A percentile compares a stretch with the other conserved stretches of the same genome.
Conservation (phyloP, 37 sponge, comb jelly and placozoan genomes). For the Halisarca cf. caerulea region DNA sequence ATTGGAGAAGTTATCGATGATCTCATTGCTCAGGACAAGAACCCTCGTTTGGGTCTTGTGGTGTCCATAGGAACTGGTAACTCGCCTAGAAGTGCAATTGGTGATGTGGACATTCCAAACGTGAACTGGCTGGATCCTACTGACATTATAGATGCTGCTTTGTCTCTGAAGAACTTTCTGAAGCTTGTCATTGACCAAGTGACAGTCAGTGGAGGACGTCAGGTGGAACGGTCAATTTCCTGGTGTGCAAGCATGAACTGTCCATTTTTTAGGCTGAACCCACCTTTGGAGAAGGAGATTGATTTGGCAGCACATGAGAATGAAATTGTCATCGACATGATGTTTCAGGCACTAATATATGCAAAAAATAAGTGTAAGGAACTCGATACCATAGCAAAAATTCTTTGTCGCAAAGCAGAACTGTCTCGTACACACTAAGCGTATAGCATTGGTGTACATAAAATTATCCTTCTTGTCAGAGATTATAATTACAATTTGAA, state of each 20-base stretch:
- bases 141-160: background rate
- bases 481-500: too few species aligned
- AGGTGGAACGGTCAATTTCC: slow-evolving; percentile 18
- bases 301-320: slow-evolving; percentile 1
- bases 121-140: background rate
- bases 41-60: slow-evolving; percentile 19
- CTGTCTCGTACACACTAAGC: too few species aligned
- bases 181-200: slow-evolving; percentile 20
- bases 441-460: too few species aligned
- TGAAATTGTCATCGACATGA: background rate
- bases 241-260: slow-evolving; percentile 33
- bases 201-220: slow-evolving; percentile 34
- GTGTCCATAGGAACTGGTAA: slow-evolving; percentile 33
- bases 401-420: too few species aligned
- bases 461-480: too few species aligned
- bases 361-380: too few species aligned
- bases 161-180: background rate
- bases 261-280: slow-evolving; percentile 35
- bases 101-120: background rate
- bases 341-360: background rate
- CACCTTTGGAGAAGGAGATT: background rate
- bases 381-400: too few species aligned
- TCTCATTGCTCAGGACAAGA: slow-evolving; percentile 6
- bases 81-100: background rate
- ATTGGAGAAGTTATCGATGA: slow-evolving; percentile 41